These are phyloP conservation scores for Dendrocopos noguchii DNA, from an alignment of 2,113 vertebrate genomes.

Conservation along the genomic window DNA sequence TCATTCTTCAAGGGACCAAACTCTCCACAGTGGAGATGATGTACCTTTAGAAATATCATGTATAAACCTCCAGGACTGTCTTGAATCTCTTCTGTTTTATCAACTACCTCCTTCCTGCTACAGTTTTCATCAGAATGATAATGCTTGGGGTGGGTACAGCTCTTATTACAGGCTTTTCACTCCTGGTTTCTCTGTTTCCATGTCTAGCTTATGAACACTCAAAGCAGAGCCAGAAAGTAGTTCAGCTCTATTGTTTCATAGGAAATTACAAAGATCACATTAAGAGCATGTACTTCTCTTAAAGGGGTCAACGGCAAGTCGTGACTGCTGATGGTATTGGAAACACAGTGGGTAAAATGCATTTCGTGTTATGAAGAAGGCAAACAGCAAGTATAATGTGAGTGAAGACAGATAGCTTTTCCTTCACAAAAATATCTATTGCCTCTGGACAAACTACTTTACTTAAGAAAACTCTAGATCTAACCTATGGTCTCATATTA, in stretches of 20 bases:
- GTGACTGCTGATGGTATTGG: slow-evolving; percentile 8
- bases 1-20: neutral
- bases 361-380: slow-evolving; percentile 46
- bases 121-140: neutral
- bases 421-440: slow-evolving; percentile 57
- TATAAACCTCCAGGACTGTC: neutral
- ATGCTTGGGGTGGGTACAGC: neutral
- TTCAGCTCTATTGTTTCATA: neutral
- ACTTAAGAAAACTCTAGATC: slow-evolving; percentile 64
- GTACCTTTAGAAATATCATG: neutral
- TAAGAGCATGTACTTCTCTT: neutral
- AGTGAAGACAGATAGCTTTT: slow-evolving; percentile 68
- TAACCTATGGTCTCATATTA: slow-evolving; percentile 71
- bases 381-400: slow-evolving; percentile 54
- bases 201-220: neutral
- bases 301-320: slow-evolving; percentile 26
- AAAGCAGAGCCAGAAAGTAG: neutral
- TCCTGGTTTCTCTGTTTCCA: slow-evolving; percentile 23
- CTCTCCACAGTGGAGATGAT: neutral
- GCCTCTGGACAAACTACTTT: slow-evolving; percentile 68
- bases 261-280: slow-evolving; percentile 25
- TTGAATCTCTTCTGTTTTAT: neutral
- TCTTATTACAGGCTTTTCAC: neutral
- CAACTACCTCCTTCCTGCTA: neutral
- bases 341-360: slow-evolving; percentile 6